Conservation (phyloP, 2,888 invertebrate species). For the Keiferia lycopersicella region DNA sequence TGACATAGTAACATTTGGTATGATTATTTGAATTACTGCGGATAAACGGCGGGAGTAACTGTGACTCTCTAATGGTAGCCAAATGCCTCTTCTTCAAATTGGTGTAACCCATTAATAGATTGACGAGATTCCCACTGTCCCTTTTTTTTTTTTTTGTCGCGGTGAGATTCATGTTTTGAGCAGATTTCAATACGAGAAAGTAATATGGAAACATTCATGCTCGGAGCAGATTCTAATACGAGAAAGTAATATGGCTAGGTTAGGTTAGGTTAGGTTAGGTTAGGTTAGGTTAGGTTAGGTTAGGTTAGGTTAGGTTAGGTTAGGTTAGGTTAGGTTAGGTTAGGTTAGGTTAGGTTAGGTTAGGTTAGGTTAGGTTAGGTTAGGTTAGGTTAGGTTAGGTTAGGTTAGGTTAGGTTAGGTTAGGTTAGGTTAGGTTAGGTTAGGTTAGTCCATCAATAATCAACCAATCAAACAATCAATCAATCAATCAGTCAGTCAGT, state of each 20-base stretch:
- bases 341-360: conserved; percentile 33
- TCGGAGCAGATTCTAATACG: not conserved
- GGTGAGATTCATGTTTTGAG: not conserved
- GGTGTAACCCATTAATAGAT: too few species aligned
- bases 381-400: conserved; percentile 35
- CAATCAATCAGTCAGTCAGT: not conserved
- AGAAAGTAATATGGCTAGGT: not conserved
- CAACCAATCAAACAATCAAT: not conserved
- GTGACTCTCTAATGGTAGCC: too few species aligned
- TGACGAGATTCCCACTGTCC: too few species aligned
- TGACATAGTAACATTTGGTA: too few species aligned
- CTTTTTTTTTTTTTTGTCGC: too few species aligned
- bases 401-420: conserved; percentile 37
- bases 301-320: conserved; percentile 35
- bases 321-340: conserved; percentile 33
- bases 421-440: conserved; percentile 35
- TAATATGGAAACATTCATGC: too few species aligned
- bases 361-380: conserved; percentile 34
- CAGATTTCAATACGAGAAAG: too few species aligned
- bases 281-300: too few species aligned
- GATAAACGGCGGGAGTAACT: too few species aligned
- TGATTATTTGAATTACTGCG: too few species aligned
- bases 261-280: too few species aligned
- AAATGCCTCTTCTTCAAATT: too few species aligned
- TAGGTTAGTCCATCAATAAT: conserved; percentile 29